Evolutionary conservation across 2,113 vertebrate genomes (phyloP).

Genomic region (Mixornis gularis): DNA sequence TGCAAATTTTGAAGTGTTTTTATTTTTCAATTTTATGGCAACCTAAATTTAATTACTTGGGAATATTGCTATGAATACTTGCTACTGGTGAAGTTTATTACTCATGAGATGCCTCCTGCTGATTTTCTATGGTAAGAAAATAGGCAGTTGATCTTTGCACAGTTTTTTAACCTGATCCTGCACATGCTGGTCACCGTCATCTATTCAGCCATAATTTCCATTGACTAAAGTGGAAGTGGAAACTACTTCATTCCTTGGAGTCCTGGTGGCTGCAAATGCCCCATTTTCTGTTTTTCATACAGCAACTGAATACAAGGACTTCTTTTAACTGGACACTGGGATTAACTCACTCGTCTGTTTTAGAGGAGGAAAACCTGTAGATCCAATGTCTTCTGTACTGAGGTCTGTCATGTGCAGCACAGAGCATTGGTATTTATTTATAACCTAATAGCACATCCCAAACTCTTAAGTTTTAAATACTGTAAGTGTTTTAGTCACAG

Average conservation of each 20-base stretch:
- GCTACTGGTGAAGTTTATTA: not conserved
- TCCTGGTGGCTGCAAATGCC: not conserved
- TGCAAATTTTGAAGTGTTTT: not conserved
- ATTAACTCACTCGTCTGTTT: not conserved
- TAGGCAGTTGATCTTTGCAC: not conserved
- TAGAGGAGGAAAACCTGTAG: not conserved
- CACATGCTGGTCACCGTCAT: not conserved
- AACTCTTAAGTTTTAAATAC: not conserved
- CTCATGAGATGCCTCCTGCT: not conserved
- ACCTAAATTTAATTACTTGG: not conserved
- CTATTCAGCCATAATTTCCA: not conserved
- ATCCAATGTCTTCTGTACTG: not conserved
- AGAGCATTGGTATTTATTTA: not conserved
- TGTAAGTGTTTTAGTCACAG: not conserved
- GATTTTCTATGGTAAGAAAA: not conserved
- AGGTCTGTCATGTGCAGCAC: not conserved
- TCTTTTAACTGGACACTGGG: not conserved
- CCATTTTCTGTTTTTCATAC: not conserved
- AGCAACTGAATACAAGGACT: not conserved
- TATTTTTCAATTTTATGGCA: not conserved
- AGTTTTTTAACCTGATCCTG: not conserved
- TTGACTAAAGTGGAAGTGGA: not conserved
- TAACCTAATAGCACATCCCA: not conserved
- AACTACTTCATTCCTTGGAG: not conserved
- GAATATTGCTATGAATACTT: not conserved